phyloP scores from a whole-genome alignment of 2,888 invertebrate genomes.

The Charanyca ferruginea region DNA sequence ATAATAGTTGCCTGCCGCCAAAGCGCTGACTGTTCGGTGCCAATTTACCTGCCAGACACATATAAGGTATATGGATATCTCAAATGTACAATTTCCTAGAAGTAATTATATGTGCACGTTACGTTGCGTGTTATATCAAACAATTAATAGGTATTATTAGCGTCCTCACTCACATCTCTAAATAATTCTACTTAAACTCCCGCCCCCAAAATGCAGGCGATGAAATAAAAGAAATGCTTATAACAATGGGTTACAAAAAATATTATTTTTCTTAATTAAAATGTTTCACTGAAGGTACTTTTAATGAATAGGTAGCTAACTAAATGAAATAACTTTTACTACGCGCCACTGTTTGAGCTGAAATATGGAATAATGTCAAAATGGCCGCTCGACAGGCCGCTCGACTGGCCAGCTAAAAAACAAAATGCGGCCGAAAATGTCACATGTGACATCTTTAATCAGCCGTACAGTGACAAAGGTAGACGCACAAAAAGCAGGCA shows the following conservation, averaged over 20 bases:
- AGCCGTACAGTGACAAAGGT: constrained; percentile 64
- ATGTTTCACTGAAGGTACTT: not conserved
- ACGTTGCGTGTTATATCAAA: too few species aligned
- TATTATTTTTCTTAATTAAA: not conserved
- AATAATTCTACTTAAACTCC: too few species aligned
- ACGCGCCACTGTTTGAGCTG: not conserved
- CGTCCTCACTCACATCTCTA: not conserved
- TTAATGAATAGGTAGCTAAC: not conserved
- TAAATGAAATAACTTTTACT: not conserved
- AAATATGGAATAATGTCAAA: constrained; percentile 16
- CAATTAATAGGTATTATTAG: not conserved
- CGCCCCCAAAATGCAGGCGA: too few species aligned
- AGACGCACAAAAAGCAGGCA: constrained; percentile 64
- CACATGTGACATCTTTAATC: constrained; percentile 52
- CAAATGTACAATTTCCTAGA: constrained; percentile 2
- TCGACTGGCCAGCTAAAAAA: constrained; percentile 25
- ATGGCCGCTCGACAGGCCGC: constrained; percentile 2
- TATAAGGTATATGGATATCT: constrained; percentile 9
- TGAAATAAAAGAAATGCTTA: not conserved
- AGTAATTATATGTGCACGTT: not conserved
- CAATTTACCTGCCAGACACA: constrained; percentile 42
- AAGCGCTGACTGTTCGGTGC: constrained; percentile 29
- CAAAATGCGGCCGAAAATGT: constrained; percentile 44
- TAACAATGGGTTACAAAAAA: not conserved
- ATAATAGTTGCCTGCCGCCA: constrained; percentile 41